A percentile compares a stretch with the other conserved stretches of the same genome.
These are phyloP conservation scores for Calyptomena viridis DNA, from an alignment of 2,113 vertebrate species.

Conservation along the genomic window DNA sequence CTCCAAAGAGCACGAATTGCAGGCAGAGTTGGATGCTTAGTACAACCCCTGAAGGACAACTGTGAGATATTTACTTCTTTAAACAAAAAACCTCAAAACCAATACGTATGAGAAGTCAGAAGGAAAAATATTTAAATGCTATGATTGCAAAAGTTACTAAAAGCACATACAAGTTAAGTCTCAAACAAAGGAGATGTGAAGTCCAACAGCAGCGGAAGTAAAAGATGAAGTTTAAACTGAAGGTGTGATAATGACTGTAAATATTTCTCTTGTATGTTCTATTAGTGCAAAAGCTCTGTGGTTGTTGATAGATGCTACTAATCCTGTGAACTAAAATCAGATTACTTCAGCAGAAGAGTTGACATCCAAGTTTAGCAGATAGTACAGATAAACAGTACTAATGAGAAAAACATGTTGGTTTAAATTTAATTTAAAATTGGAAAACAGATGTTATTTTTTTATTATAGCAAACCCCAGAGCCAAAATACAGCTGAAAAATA, in stretches of 20 bases:
- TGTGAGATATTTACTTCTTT: neutral
- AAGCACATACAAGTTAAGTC: neutral
- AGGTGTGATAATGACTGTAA: neutral
- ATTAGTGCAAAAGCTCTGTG: neutral
- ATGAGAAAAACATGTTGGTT: constrained; percentile 60
- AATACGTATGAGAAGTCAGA: neutral
- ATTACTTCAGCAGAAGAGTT: constrained; percentile 47
- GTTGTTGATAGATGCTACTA: constrained; percentile 46
- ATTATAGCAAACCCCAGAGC: constrained; percentile 15
- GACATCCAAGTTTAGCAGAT: constrained; percentile 59
- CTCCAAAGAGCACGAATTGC: neutral
- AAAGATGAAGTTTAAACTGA: neutral
- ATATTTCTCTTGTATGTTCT: neutral
- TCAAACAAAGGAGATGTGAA: neutral
- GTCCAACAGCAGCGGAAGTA: neutral
- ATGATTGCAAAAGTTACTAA: neutral
- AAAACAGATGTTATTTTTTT: constrained; percentile 54
- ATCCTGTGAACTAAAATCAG: constrained; percentile 46
- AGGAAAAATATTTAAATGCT: neutral
- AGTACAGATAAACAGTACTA: constrained; percentile 49
- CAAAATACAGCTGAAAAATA: constrained; percentile 49
- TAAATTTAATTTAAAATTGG: constrained; percentile 61
- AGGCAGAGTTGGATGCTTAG: neutral
- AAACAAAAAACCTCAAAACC: neutral
- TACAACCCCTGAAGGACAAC: neutral